Evolutionary conservation across 1,140 invertebrate species (phyloP).

Genomic region (Xylocopa sonorina): DNA sequence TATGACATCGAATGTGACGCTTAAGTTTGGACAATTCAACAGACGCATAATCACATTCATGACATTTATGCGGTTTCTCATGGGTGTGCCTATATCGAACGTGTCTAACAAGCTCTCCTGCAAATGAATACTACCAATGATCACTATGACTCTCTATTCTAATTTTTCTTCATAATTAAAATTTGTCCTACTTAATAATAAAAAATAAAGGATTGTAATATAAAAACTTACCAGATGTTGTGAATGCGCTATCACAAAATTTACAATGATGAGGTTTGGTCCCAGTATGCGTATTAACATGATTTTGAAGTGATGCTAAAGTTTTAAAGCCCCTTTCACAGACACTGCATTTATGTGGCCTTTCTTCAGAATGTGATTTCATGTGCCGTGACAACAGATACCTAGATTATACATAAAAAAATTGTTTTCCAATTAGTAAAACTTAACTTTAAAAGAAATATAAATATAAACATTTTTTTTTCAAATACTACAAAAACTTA

Average conservation of each 20-base stretch:
- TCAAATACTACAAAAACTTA: conserved; percentile 60
- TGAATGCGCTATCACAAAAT: conserved; percentile 95
- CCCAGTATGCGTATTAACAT: conserved; percentile 98
- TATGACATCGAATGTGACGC: conserved; percentile 96
- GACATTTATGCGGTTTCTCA: conserved; percentile 97
- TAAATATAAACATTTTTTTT: background rate
- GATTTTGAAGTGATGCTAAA: conserved; percentile 95
- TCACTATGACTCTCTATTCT: background rate
- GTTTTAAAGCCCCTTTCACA: conserved; percentile 98
- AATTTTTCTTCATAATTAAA: background rate
- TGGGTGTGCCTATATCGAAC: conserved; percentile 96
- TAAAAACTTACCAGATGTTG: conserved; percentile 89
- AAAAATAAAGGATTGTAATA: background rate
- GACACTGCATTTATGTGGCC: conserved; percentile 96
- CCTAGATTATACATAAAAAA: conserved; percentile 72
- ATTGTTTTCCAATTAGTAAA: background rate
- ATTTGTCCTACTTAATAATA: background rate
- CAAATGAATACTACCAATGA: conserved; percentile 48
- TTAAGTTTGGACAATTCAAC: conserved; percentile 97
- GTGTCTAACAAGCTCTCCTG: conserved; percentile 96
- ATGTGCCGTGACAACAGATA: conserved; percentile 96
- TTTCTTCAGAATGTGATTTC: conserved; percentile 97
- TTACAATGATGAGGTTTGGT: conserved; percentile 97
- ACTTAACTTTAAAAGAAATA: background rate
- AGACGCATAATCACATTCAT: conserved; percentile 96